Evolutionary conservation across 2,113 vertebrate species (phyloP).

Genomic region (Chionis minor): DNA sequence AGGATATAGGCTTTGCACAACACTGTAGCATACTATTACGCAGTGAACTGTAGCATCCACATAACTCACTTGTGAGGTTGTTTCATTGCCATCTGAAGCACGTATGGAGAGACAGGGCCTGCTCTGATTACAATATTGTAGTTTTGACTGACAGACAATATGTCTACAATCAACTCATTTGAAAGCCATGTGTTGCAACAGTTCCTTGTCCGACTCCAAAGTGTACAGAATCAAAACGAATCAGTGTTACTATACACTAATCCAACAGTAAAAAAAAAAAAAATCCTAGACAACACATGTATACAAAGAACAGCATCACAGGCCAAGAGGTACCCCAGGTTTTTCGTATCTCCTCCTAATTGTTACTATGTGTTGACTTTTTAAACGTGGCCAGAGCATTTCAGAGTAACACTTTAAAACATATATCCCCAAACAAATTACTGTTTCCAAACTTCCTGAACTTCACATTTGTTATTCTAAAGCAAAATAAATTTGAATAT

Average conservation of each 20-base stretch:
- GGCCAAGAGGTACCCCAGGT: background rate
- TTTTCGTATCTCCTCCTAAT: background rate
- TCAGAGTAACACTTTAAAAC: background rate
- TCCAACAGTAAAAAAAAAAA: background rate
- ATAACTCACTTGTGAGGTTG: background rate
- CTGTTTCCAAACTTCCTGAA: background rate
- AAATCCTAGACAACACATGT: background rate
- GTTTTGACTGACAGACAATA: slow-evolving; percentile 64
- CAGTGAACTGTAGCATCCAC: background rate
- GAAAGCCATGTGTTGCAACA: slow-evolving; percentile 56
- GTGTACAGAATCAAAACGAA: background rate
- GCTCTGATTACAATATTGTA: slow-evolving; percentile 59
- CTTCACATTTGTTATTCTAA: background rate
- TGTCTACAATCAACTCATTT: slow-evolving; percentile 54
- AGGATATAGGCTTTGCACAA: background rate
- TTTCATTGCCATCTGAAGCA: slow-evolving; percentile 58
- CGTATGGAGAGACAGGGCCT: slow-evolving; percentile 35
- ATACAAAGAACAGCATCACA: background rate
- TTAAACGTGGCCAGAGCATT: background rate
- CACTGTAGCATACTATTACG: background rate
- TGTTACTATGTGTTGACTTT: background rate
- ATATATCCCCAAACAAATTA: background rate
- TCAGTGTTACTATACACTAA: background rate
- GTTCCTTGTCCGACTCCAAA: slow-evolving; percentile 30
- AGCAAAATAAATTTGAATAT: background rate